Evolutionary conservation across 2,888 invertebrate genomes (phyloP).

Genomic region (Scaptodrosophila latifasciaeformis): DNA sequence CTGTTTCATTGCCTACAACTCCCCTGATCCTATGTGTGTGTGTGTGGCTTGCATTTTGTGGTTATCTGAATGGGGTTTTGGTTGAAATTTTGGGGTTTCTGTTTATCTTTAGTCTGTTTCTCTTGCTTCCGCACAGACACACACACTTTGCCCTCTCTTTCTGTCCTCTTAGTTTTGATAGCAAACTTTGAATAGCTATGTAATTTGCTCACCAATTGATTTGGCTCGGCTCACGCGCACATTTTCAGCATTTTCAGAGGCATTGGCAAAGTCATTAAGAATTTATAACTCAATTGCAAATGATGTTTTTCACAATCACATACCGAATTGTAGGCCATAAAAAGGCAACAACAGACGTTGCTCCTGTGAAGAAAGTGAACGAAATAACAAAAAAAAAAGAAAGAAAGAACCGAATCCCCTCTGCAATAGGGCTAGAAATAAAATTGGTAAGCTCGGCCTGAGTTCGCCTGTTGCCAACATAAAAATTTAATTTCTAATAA

Average conservation of each 20-base stretch:
- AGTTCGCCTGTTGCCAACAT: neutral
- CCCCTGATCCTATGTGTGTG: slow-evolving; percentile 8
- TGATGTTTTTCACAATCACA: neutral
- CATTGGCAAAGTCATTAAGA: slow-evolving; percentile 21
- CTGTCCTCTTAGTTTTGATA: slow-evolving; percentile 9
- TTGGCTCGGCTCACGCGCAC: neutral
- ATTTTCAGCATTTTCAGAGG: neutral
- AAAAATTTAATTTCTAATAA: slow-evolving; percentile 53
- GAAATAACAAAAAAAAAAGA: too few species aligned
- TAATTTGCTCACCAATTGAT: neutral
- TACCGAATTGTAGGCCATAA: too few species aligned
- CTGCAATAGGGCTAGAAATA: too few species aligned
- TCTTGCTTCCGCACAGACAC: slow-evolving; percentile 27
- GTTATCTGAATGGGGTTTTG: slow-evolving; percentile 16
- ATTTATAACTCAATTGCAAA: slow-evolving; percentile 35
- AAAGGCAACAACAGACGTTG: too few species aligned
- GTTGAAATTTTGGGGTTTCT: slow-evolving; percentile 10
- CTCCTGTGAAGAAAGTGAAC: too few species aligned
- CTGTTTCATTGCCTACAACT: neutral
- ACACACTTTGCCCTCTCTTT: slow-evolving; percentile 5
- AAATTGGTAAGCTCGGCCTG: too few species aligned
- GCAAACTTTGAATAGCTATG: slow-evolving; percentile 4
- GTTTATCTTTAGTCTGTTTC: slow-evolving; percentile 23
- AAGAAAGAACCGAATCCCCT: too few species aligned
- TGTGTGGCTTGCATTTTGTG: slow-evolving; percentile 43